These are phyloP conservation scores for Dasyornis broadbenti DNA, from an alignment of 2,113 vertebrate genomes.

Conservation along the genomic window DNA sequence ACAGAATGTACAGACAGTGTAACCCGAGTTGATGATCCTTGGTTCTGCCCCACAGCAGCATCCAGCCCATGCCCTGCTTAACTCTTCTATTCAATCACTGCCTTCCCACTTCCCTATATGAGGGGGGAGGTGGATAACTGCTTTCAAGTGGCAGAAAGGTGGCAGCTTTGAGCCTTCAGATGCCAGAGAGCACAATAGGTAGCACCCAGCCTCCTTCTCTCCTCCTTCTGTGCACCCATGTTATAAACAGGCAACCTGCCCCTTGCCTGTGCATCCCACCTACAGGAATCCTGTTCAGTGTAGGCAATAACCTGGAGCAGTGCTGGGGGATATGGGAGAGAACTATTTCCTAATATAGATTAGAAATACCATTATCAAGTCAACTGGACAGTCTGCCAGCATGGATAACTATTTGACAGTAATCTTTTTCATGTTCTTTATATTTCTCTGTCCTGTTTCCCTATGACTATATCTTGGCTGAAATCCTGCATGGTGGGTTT, in stretches of 20 bases:
- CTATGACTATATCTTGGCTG: background rate
- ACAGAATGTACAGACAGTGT: background rate
- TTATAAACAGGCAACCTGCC: accelerated
- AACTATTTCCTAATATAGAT: background rate
- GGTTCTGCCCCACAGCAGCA: background rate
- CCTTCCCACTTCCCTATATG: background rate
- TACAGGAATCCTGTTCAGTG: background rate
- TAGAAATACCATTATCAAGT: background rate
- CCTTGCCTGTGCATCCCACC: accelerated
- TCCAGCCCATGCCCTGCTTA: background rate
- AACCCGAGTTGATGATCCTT: accelerated
- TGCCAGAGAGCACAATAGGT: background rate
- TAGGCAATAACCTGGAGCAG: background rate
- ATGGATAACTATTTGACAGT: background rate
- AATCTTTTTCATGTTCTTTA: background rate
- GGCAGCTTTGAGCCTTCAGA: background rate
- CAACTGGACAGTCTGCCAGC: background rate
- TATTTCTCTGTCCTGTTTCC: background rate
- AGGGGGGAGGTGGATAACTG: background rate
- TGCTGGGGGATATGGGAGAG: background rate
- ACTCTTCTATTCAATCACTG: background rate
- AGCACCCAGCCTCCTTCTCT: background rate
- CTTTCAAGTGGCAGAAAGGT: background rate
- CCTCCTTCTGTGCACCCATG: background rate
- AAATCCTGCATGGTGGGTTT: background rate